Conservation (phyloP, 2,888 invertebrate genomes). For the Molanna angustata region DNA sequence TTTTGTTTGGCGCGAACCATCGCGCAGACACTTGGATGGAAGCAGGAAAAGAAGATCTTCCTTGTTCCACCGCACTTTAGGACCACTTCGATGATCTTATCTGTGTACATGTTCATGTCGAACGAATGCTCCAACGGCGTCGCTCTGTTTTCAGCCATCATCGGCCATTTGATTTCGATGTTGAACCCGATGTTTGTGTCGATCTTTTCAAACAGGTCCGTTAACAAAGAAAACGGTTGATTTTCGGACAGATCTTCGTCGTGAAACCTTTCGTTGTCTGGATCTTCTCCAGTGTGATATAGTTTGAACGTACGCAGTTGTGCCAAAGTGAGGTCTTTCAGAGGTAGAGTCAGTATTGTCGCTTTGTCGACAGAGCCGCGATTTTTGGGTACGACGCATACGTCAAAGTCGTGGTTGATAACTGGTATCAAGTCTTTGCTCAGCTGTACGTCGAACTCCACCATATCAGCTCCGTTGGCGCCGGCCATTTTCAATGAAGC, state of each 20-base stretch:
- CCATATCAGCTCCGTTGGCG: conserved; percentile 93
- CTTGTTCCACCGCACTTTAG: conserved; percentile 75
- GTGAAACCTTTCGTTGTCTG: conserved; percentile 70
- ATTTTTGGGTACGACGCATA: conserved; percentile 85
- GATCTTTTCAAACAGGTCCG: conserved; percentile 75
- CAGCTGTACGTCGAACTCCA: conserved; percentile 98
- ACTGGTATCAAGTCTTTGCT: conserved; percentile 94
- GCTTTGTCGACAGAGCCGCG: conserved; percentile 70
- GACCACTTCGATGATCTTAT: conserved; percentile 81
- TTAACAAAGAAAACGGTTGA: conserved; percentile 92
- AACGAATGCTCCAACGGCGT: conserved; percentile 84
- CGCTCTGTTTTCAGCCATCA: conserved; percentile 80
- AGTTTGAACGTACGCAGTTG: conserved; percentile 92
- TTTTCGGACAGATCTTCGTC: conserved; percentile 85
- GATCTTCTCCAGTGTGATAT: conserved; percentile 63
- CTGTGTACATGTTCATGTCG: conserved; percentile 91
- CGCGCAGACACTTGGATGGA: conserved; percentile 94
- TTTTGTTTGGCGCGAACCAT: conserved; percentile 95
- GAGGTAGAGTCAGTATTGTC: conserved; percentile 87
- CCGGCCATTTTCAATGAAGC: conserved; percentile 92
- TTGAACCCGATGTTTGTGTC: conserved; percentile 91
- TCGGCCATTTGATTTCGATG: conserved; percentile 97
- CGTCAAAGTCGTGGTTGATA: conserved; percentile 96
- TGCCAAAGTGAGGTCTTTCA: conserved; percentile 88
- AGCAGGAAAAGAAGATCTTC: conserved; percentile 89